These are phyloP conservation scores for Sylvicola cinctus DNA, from an alignment of 2,888 invertebrate genomes.

Conservation along the genomic window DNA sequence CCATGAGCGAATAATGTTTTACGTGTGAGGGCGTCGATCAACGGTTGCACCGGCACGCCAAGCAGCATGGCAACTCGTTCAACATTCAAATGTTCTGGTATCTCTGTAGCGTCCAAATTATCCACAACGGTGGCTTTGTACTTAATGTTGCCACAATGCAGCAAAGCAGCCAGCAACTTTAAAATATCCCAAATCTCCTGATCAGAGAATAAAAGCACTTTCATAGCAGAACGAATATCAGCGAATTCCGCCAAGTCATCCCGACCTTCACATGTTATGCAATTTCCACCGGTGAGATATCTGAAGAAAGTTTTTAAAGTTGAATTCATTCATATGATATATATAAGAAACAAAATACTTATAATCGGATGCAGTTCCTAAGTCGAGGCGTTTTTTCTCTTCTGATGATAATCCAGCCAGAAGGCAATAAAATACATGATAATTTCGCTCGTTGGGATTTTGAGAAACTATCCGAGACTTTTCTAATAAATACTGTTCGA, in stretches of 20 bases:
- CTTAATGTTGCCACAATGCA: conserved; percentile 82
- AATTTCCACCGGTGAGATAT: no score
- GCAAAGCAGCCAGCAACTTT: conserved; percentile 62
- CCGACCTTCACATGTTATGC: neutral
- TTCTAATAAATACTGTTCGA: conserved; percentile 87
- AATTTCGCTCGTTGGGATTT: conserved; percentile 77
- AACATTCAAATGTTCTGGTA: conserved; percentile 46
- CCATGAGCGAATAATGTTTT: conserved; percentile 71
- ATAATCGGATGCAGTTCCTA: conserved; percentile 53
- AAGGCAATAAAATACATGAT: conserved; percentile 88
- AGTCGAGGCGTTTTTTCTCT: conserved; percentile 57
- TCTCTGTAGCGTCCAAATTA: conserved; percentile 75
- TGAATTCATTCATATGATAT: conserved; percentile 20
- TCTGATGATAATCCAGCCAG: conserved; percentile 60
- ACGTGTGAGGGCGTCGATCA: conserved; percentile 64
- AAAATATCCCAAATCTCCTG: conserved; percentile 70
- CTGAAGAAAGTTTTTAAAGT: neutral
- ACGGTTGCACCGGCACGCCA: conserved; percentile 43
- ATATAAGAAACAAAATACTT: conserved; percentile 67
- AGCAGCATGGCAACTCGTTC: conserved; percentile 49
- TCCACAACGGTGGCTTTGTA: conserved; percentile 54
- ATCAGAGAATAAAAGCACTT: conserved; percentile 70
- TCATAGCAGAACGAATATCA: conserved; percentile 80
- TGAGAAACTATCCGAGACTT: conserved; percentile 85
- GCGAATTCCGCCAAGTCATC: conserved; percentile 56